A percentile compares a stretch with the other conserved stretches of the same genome.
Evolutionary conservation across 2,888 invertebrate species (phyloP).

Genomic region (Drosophila siamana): DNA sequence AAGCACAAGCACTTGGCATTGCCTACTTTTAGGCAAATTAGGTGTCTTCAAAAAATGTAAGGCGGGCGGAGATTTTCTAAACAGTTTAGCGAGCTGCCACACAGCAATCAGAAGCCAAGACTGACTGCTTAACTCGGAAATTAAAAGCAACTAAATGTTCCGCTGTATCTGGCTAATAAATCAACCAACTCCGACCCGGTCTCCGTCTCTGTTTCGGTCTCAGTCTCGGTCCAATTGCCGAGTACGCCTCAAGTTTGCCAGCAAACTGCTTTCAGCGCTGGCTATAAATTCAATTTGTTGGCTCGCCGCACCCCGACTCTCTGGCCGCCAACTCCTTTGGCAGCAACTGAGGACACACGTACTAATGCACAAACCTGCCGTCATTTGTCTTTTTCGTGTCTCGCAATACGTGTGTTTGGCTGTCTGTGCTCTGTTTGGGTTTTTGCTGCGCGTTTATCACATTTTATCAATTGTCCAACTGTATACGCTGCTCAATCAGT

Average conservation of each 20-base stretch:
- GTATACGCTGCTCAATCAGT: conserved; percentile 76
- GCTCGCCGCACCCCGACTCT: conserved; percentile 34
- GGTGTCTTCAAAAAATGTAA: conserved; percentile 13
- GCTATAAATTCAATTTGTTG: conserved; percentile 78
- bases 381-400: conserved; percentile 68
- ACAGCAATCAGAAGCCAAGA: conserved; percentile 31
- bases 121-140: conserved; percentile 71
- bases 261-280: conserved; percentile 52
- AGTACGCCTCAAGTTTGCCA: conserved; percentile 23
- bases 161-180: conserved; percentile 71
- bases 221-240: no score
- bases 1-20: conserved; percentile 36
- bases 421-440: conserved; percentile 13
- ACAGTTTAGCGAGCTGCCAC: conserved; percentile 41
- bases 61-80: conserved; percentile 43
- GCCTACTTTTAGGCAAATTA: conserved; percentile 77
- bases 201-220: conserved; percentile 6
- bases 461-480: conserved; percentile 79
- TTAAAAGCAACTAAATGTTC: conserved; percentile 72
- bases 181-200: conserved; percentile 41
- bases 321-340: conserved; percentile 41
- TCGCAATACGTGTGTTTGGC: background rate
- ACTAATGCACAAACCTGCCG: conserved; percentile 67
- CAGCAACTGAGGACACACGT: conserved; percentile 40
- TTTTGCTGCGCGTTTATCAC: conserved; percentile 65